Conservation (phyloP, 2,113 vertebrate genomes). For the Brachypodius melanocephalos region DNA sequence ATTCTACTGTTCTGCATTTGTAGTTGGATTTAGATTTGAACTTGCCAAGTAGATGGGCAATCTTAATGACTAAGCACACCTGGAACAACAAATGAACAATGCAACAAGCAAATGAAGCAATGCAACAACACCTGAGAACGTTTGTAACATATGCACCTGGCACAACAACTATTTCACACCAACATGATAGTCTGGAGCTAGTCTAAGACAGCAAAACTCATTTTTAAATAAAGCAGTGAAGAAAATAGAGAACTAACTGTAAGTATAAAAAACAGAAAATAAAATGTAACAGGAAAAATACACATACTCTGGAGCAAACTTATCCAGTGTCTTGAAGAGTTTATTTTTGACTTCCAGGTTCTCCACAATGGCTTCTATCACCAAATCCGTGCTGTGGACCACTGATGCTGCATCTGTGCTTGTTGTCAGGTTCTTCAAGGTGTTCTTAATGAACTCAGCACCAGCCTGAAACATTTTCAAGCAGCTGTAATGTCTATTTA, state of each 20-base stretch:
- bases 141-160: not conserved
- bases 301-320: conserved; percentile 87
- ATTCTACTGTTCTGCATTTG: not conserved
- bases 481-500: not conserved
- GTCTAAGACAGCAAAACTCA: not conserved
- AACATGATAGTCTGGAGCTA: not conserved
- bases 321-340: conserved; percentile 89
- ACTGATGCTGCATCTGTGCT: conserved; percentile 81
- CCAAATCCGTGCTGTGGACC: conserved; percentile 84
- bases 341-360: conserved; percentile 87
- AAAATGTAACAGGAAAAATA: not conserved
- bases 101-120: not conserved
- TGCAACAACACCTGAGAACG: not conserved
- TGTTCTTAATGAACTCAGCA: conserved; percentile 84
- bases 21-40: not conserved
- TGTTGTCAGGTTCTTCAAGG: conserved; percentile 80
- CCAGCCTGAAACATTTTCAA: conserved; percentile 77
- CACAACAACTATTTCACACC: not conserved
- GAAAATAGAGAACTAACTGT: not conserved
- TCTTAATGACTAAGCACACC: not conserved
- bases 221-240: not conserved
- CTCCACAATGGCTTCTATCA: conserved; percentile 95
- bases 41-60: not conserved
- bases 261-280: not conserved
- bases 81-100: not conserved